phyloP scores from a whole-genome alignment of 2,113 vertebrate species.

The Rhegmatorhina hoffmannsi region DNA sequence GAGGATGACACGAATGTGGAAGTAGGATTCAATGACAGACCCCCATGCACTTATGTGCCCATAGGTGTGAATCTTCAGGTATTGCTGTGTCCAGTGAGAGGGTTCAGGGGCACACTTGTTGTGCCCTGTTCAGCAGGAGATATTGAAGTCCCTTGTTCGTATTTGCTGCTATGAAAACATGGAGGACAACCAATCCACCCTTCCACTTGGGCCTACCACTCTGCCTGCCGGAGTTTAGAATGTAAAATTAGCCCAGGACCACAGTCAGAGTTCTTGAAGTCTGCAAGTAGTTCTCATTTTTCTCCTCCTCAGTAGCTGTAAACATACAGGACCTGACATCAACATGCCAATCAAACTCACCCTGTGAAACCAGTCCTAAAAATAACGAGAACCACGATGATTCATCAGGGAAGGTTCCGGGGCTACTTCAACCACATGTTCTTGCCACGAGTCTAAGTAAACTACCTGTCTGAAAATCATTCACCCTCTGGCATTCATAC shows the following conservation, averaged over 20 bases:
- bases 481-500: background rate
- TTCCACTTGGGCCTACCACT: background rate
- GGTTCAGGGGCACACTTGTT: accelerated
- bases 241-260: background rate
- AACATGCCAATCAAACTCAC: background rate
- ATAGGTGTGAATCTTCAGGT: accelerated
- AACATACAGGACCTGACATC: background rate
- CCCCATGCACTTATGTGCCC: accelerated
- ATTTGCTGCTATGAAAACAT: background rate
- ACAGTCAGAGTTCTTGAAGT: background rate
- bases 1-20: background rate
- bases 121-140: background rate
- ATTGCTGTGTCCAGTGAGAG: accelerated
- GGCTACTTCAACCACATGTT: background rate
- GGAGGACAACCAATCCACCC: background rate
- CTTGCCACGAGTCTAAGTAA: background rate
- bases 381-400: background rate
- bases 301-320: background rate
- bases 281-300: background rate
- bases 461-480: background rate
- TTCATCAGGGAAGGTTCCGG: background rate
- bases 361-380: background rate
- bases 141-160: accelerated
- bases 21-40: background rate
- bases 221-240: background rate